Evolutionary conservation across 2,113 vertebrate species (phyloP), one percentile per base, ranked within the genome.

Genomic region (Rattus norvegicus): DNA sequence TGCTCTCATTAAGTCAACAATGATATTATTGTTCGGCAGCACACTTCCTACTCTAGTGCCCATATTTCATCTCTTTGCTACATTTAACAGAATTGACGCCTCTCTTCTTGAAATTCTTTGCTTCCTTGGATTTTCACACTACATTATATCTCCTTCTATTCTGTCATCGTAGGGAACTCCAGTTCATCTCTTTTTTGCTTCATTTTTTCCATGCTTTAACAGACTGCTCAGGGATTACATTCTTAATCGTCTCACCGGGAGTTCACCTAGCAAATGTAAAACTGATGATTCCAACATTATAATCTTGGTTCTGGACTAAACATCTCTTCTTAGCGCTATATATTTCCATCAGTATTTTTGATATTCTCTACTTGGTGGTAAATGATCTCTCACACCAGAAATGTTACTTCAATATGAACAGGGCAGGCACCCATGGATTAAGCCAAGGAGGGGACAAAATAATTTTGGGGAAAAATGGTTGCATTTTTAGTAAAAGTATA

Each of bases 11-110:
- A 92, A 63, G 7, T 80, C 63, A 94, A 80, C 52, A 93, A 43
- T 83, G 72, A 69, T 39, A 91, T 83, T 56, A 67, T 73, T 19
- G 0, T 85, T 91, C 30, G 95, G 24, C 24, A 30, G 54, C 47
- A 91, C n/a, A 86, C 33, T 93, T 91, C 49, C n/a, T 28, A 73
- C 26, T 86, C 24, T n/a, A 13, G 36, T 87, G 91, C 86, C 43
- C 28, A 91, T 92, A 59, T 70, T 61, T 47, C 75, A 69, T 92
- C 33, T 89, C 52, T 93, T 92, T 93, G 72, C 63, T 79, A 84
- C 61, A 59, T 79, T 95, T 79, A 91, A 26, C 20, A 54, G 6
- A 56, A 52, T 28, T 43, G 36, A 54, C 76, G 6, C 1, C 8
- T 89, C 13, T 86, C 70, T 81, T 91, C 52, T n/a, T 92, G 76